Base-by-base conservation (phyloP, 92 coral and sea anemone genomes). In the Palythoa grandiflora region DNA sequence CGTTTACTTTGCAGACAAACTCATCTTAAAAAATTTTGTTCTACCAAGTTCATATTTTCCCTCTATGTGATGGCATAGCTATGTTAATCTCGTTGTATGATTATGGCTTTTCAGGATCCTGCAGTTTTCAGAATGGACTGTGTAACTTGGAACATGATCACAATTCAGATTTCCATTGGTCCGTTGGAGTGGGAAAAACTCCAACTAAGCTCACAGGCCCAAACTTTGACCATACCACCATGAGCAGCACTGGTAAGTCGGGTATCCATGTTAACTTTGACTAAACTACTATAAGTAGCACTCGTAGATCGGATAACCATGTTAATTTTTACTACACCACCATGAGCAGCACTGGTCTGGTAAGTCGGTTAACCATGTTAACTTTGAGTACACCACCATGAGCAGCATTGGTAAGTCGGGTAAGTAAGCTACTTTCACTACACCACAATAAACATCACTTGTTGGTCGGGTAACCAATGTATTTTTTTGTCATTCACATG, bases 121-220 rank as follows among this genome's bases (percentile, higher is more conserved):
- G 91, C n/a, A 73, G 84, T 38, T 88, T 88, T 68, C 86, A 88
- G 11, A 80, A 73, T 59, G 87, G 79, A 53, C 47, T 71, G 91
- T 88, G 91, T 59, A 77, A 68, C 36, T 75, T 83, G 74, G 73
- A 44, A 21, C 84, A 88, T 61, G 60, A 70, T 5, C 19, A 38
- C 1, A 52, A 79, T 59, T 48, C 78, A 35, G 83, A 88, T 35
- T 79, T 88, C 52, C 87, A 81, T 13, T 88, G 91, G 91, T 79
- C 71, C 7, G 59, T 61, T 20, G 76, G 84, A 20, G 52, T 37
- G 40, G 91, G 73, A 15, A 37, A 66, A 40, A 88, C 87, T 28
- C 73, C 91, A 9, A 65, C 91, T 8, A 60, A 54, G 39, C 77
- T 19, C 15, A 88, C 91, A 38, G 91, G 91, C 54, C 91, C 91